Evolutionary conservation across 2,797 vertebrate genomes (phyloP).

Genomic region (Urophycis tenuis): DNA sequence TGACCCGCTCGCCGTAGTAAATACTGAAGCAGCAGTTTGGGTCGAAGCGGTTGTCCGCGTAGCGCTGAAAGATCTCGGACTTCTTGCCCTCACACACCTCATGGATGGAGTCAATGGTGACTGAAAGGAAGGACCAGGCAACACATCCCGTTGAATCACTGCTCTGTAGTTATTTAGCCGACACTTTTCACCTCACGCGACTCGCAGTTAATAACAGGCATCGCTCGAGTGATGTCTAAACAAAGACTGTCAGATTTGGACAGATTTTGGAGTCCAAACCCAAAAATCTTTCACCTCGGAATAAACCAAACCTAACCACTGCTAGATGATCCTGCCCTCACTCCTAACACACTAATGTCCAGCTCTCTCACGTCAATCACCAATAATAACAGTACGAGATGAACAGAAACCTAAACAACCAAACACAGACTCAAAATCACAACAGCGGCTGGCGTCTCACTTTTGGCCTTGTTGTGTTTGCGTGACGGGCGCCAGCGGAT

Average conservation of each 20-base stretch:
- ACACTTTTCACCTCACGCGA: background rate
- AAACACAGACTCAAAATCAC: background rate
- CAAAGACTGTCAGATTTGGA: background rate
- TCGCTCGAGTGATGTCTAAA: background rate
- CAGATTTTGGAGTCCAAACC: background rate
- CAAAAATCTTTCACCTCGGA: background rate
- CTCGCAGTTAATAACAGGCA: background rate
- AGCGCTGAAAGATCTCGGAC: conserved; percentile 91
- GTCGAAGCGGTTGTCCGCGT: conserved; percentile 82
- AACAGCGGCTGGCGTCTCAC: conserved; percentile 65
- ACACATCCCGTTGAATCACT: background rate
- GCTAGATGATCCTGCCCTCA: background rate
- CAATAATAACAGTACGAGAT: no score
- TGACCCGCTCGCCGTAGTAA: conserved; percentile 86
- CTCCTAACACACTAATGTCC: background rate
- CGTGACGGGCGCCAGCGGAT: conserved; percentile 92
- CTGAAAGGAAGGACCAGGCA: conserved; percentile 51
- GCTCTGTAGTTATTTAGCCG: background rate
- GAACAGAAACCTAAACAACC: background rate
- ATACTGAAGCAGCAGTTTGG: conserved; percentile 97
- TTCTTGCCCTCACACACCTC: conserved; percentile 92
- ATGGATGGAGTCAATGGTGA: conserved; percentile 92
- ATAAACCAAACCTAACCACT: background rate
- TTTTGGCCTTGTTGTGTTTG: conserved; percentile 94
- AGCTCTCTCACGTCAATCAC: background rate